Conservation (phyloP, 2,797 vertebrate species). For the Sus cebifrons region DNA sequence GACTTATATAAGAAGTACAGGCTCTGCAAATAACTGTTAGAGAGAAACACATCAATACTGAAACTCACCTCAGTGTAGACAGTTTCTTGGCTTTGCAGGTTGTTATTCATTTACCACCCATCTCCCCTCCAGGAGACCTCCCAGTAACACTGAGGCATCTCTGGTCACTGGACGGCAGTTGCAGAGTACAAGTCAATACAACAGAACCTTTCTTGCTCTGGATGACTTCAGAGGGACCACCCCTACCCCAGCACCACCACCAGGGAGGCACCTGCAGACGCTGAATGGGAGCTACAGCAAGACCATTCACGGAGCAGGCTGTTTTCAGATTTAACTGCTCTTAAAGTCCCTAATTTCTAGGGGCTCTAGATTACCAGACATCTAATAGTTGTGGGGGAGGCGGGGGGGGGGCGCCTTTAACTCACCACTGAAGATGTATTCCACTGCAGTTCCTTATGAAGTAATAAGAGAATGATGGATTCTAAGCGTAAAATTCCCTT, state of each 20-base stretch:
- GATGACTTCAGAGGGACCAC: background rate
- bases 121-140: slow-evolving; percentile 19
- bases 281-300: background rate
- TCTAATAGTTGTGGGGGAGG: background rate
- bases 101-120: background rate
- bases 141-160: background rate
- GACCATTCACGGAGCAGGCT: background rate
- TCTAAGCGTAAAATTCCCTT: background rate
- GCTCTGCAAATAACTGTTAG: background rate
- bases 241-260: background rate
- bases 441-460: slow-evolving; percentile 2
- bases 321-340: background rate
- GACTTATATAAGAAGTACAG: background rate
- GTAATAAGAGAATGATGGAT: slow-evolving; percentile 44
- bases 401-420: background rate
- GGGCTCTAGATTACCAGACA: background rate
- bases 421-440: background rate
- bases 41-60: background rate
- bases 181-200: background rate
- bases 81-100: background rate
- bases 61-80: background rate
- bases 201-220: background rate
- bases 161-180: background rate
- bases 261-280: background rate
- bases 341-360: background rate